Conservation (phyloP, 2,888 invertebrate genomes). For the Slavum lentiscoides region DNA sequence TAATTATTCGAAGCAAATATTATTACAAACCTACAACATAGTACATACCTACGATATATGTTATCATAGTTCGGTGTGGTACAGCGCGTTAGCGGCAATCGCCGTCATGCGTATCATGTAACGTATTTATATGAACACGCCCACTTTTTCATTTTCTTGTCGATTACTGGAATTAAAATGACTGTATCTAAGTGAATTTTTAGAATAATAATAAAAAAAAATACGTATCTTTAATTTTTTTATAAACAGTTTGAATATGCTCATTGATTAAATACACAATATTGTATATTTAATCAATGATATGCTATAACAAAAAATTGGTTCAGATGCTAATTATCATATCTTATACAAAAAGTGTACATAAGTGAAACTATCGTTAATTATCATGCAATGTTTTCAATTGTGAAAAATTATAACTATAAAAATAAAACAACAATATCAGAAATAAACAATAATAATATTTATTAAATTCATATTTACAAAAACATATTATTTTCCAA, state of each 20-base stretch:
- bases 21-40: not conserved
- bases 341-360: too few relatives aligned
- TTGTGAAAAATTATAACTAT: too few relatives aligned
- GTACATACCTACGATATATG: not conserved
- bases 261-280: too few relatives aligned
- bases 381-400: too few relatives aligned
- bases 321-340: not conserved
- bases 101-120: not conserved
- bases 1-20: not conserved
- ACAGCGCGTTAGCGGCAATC: too few relatives aligned
- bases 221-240: not conserved
- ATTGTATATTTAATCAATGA: too few relatives aligned
- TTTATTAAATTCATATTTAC: too few relatives aligned
- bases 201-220: too few relatives aligned
- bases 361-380: too few relatives aligned
- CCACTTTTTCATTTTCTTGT: not conserved
- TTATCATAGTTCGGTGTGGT: not conserved
- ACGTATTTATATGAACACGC: not conserved
- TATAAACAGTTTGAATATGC: not conserved
- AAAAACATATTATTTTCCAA: too few relatives aligned
- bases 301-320: not conserved
- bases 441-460: too few relatives aligned
- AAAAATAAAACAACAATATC: too few relatives aligned
- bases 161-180: not conserved
- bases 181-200: not conserved